phyloP scores from a whole-genome alignment of 1,140 invertebrate species.

The Apis cerana region DNA sequence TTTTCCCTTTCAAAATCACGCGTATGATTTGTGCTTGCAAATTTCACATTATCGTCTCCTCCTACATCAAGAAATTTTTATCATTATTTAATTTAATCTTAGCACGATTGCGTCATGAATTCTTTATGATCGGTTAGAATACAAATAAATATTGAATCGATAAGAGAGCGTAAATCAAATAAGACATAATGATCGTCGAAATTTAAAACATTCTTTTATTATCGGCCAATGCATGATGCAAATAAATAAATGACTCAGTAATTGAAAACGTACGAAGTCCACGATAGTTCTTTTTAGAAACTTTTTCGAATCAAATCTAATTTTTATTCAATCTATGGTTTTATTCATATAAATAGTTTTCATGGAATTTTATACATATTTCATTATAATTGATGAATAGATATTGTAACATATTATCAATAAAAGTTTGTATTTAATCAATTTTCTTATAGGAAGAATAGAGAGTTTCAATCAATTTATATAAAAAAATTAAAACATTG shows the following conservation, averaged over 20 bases:
- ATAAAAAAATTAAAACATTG: too few species aligned
- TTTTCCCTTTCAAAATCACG: background rate
- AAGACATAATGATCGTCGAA: conserved; percentile 10
- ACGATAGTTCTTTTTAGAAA: background rate
- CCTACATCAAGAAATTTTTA: background rate
- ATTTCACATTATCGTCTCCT: background rate
- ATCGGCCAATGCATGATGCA: background rate
- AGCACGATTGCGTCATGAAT: background rate
- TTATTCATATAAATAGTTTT: too few species aligned
- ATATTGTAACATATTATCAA: too few species aligned
- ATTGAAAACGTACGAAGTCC: conserved; percentile 22
- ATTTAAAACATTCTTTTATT: conserved; percentile 4
- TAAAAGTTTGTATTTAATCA: too few species aligned
- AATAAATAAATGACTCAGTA: conserved; percentile 22
- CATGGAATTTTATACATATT: too few species aligned
- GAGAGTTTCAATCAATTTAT: too few species aligned
- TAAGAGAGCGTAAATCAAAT: background rate
- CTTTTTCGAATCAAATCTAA: too few species aligned
- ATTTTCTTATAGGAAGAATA: too few species aligned
- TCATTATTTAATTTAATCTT: too few species aligned
- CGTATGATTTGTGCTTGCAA: background rate
- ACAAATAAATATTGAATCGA: background rate
- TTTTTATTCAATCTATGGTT: too few species aligned
- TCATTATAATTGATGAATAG: too few species aligned
- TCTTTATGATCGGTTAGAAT: background rate